A percentile compares a stretch with the other conserved stretches of the same genome.
Conservation (phyloP, 2,888 invertebrate genomes). For the Hecatera dysodea region DNA sequence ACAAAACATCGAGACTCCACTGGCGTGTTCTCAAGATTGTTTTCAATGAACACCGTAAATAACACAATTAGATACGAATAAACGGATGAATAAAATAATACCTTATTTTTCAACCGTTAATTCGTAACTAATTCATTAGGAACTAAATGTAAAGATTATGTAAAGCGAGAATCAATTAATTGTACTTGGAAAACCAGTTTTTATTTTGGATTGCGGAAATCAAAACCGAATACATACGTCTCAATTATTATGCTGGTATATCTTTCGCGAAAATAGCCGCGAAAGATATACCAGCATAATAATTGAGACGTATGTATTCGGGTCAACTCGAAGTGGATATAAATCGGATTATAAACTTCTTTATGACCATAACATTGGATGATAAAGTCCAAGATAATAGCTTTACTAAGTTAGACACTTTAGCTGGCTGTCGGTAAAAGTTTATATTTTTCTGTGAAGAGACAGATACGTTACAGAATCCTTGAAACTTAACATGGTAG, state of each 20-base stretch:
- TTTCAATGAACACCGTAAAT: conserved; percentile 31
- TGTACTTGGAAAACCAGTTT: not conserved
- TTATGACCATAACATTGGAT: not conserved
- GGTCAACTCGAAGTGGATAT: not conserved
- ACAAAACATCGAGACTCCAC: conserved; percentile 6
- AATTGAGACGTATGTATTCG: not conserved
- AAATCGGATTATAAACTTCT: not conserved
- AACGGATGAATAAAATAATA: conserved; percentile 9
- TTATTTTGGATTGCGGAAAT: not conserved
- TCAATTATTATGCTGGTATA: too few species aligned
- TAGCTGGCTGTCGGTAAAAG: not conserved
- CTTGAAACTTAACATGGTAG: not conserved
- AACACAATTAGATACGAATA: conserved; percentile 31
- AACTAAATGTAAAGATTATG: conserved; percentile 18
- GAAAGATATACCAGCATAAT: not conserved
- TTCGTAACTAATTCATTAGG: conserved; percentile 21
- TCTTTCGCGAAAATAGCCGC: too few species aligned
- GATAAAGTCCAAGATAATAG: not conserved
- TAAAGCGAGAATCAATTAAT: conserved; percentile 8
- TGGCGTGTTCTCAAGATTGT: conserved; percentile 11
- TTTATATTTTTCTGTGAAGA: not conserved
- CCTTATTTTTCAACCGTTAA: too few species aligned
- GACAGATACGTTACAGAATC: not conserved
- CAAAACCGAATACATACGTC: too few species aligned
- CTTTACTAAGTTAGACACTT: not conserved